These are phyloP conservation scores for Papilio polyxenes DNA, from an alignment of 1,140 invertebrate genomes.

Conservation along the genomic window DNA sequence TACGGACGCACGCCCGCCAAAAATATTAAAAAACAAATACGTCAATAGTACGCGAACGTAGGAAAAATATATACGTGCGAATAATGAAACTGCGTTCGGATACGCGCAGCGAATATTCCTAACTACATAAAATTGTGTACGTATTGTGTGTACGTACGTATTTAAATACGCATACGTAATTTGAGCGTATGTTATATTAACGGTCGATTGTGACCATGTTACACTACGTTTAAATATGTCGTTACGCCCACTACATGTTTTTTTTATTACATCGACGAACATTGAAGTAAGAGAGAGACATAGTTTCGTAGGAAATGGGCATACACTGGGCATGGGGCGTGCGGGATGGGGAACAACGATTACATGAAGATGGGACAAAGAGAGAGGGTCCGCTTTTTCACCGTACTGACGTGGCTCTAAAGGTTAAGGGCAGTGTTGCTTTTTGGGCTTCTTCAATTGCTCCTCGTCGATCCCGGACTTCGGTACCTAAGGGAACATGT, in stretches of 20 bases:
- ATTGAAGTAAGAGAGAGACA: slow-evolving; percentile 40
- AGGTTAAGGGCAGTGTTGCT: slow-evolving; percentile 84
- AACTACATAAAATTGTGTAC: slow-evolving; percentile 23
- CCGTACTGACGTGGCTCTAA: slow-evolving; percentile 74
- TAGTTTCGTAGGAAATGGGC: slow-evolving; percentile 38
- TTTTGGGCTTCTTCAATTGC: slow-evolving; percentile 90
- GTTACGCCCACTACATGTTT: slow-evolving; percentile 37
- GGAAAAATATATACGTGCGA: slow-evolving; percentile 26
- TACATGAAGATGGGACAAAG: slow-evolving; percentile 47
- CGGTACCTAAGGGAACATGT: slow-evolving; percentile 80
- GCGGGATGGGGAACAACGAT: slow-evolving; percentile 45
- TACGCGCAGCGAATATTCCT: slow-evolving; percentile 1
- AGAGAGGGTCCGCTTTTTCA: slow-evolving; percentile 67
- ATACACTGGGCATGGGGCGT: slow-evolving; percentile 47
- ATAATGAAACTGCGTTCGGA: slow-evolving; percentile 19
- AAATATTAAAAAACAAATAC: slow-evolving; percentile 11
- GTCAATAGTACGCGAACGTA: slow-evolving; percentile 38
- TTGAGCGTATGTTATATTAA: slow-evolving; percentile 23
- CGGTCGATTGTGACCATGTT: neutral
- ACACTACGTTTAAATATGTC: slow-evolving; percentile 39
- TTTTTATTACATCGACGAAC: slow-evolving; percentile 37
- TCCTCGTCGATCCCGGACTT: slow-evolving; percentile 92
- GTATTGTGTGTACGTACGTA: slow-evolving; percentile 22
- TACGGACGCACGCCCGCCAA: slow-evolving; percentile 48
- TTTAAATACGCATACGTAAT: slow-evolving; percentile 31